Conservation (phyloP, 2,888 invertebrate genomes). For the Polydrusus pterygomalis region DNA sequence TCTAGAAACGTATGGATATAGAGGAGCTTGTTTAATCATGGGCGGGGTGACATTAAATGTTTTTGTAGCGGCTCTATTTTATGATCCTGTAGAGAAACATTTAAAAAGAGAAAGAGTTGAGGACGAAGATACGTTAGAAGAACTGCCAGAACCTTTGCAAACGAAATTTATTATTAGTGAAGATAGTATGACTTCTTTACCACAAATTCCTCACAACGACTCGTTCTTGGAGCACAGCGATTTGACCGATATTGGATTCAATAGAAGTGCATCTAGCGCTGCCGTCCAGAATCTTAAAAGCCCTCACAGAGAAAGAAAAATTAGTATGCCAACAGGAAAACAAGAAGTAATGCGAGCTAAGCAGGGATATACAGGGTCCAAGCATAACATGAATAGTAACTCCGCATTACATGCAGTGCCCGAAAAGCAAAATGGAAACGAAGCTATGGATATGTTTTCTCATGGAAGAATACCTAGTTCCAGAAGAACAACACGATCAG, state of each 20-base stretch:
- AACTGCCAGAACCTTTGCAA: conserved; percentile 64
- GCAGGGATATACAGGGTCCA: conserved; percentile 62
- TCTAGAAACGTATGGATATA: conserved; percentile 84
- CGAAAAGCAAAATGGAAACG: conserved; percentile 73
- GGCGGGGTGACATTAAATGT: conserved; percentile 89
- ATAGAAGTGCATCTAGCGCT: conserved; percentile 82
- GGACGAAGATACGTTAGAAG: conserved; percentile 69
- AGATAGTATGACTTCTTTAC: conserved; percentile 67
- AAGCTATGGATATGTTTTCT: conserved; percentile 64
- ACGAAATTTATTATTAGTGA: conserved; percentile 70
- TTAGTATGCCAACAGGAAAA: conserved; percentile 76
- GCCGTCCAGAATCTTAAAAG: conserved; percentile 78
- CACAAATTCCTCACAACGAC: conserved; percentile 67
- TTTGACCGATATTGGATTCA: conserved; percentile 73
- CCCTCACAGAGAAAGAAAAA: conserved; percentile 74
- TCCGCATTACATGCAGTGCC: conserved; percentile 79
- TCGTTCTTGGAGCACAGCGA: conserved; percentile 67
- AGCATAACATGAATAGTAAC: conserved; percentile 67
- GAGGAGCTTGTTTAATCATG: conserved; percentile 87
- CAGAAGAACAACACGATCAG: conserved; percentile 61
- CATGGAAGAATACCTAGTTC: conserved; percentile 63
- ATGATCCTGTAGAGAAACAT: conserved; percentile 89
- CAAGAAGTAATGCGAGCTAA: conserved; percentile 67
- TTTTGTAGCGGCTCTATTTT: conserved; percentile 88
- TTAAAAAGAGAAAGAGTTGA: conserved; percentile 77